Conservation (phyloP, 1,140 invertebrate species). For the Saccostrea glomerata region DNA sequence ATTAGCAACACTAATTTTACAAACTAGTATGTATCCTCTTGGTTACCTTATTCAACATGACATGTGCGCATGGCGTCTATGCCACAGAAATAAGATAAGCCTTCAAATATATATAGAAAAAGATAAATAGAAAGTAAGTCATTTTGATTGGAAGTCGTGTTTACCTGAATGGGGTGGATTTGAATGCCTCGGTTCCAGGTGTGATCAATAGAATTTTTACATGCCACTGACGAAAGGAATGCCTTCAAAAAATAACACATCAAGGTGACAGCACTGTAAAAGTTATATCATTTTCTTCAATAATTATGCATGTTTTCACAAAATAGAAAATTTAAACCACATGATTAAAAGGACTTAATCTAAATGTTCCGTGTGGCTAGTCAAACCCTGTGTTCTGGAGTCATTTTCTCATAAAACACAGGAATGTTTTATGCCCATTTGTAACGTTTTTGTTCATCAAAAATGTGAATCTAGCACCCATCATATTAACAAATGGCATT, state of each 20-base stretch:
- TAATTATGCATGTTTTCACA: too few species aligned
- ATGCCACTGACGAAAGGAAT: slow-evolving; percentile 72
- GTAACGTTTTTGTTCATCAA: too few species aligned
- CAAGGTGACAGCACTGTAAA: neutral
- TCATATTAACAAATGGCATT: too few species aligned
- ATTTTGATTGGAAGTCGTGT: neutral
- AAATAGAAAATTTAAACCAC: too few species aligned
- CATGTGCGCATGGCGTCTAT: slow-evolving; percentile 15
- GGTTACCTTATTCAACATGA: slow-evolving; percentile 21
- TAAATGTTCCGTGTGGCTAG: too few species aligned
- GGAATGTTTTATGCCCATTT: too few species aligned
- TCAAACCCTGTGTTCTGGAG: too few species aligned
- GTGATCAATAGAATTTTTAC: slow-evolving; percentile 69
- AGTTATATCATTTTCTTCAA: too few species aligned
- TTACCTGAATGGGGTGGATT: slow-evolving; percentile 63
- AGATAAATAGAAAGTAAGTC: too few species aligned
- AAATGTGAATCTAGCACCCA: too few species aligned
- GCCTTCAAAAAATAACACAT: slow-evolving; percentile 53
- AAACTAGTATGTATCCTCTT: neutral
- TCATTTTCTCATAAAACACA: too few species aligned
- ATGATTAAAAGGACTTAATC: too few species aligned
- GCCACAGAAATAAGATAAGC: slow-evolving; percentile 29
- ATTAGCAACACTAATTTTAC: neutral
- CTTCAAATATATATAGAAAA: neutral
- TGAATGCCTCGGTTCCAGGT: slow-evolving; percentile 72